Evolutionary conservation across 2,797 vertebrate species (phyloP), one percentile per base, ranked within the genome.

Genomic region (Enteromius mattozi): DNA sequence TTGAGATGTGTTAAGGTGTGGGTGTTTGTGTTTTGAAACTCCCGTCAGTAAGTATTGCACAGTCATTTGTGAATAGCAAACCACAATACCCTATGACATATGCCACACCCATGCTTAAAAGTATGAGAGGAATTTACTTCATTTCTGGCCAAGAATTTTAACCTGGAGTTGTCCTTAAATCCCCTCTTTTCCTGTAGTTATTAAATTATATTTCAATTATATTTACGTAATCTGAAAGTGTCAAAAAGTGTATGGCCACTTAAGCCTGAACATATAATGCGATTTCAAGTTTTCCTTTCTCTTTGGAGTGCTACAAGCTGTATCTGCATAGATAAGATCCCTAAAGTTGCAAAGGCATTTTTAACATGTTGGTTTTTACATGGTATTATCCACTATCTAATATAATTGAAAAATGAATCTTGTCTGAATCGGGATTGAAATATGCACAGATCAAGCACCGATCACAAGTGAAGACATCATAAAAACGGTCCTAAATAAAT

Each of bases 21-120:
- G 10, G 6, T 59, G n/a, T 49, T 35, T 82, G 37, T 81, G 27
- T 82, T 72, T 61, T 82, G 30, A 75, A 82, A 61, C 80, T 24
- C 10, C 7, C 40, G 17, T 81, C 35, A 40, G 68, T 71, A 71
- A 45, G 68, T 35, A 59, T 9, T 42, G 54, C 54, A 72, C 54
- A 82, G 56, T 74, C 54, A 82, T 82, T 82, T 82, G 69, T 71
- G 56, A 78, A 78, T 45, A 61, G 76, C 40, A 30, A 61, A 63
- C 76, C 56, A 45, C 76, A 78, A 63, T 78, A 63, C 37, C 35
- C 42, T 35, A 6, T 63, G 70, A 65, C 14, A 75, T 70, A 74
- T 65, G 59, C 81, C 81, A 30, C 21, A 82, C 70, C 70, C 42
- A 24, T 37, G 59, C 37, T 74, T 35, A 3, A 27, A 75, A 51